These are phyloP conservation scores for Myotis vivesi DNA, from an alignment of 2,797 vertebrate genomes.

Conservation along the genomic window DNA sequence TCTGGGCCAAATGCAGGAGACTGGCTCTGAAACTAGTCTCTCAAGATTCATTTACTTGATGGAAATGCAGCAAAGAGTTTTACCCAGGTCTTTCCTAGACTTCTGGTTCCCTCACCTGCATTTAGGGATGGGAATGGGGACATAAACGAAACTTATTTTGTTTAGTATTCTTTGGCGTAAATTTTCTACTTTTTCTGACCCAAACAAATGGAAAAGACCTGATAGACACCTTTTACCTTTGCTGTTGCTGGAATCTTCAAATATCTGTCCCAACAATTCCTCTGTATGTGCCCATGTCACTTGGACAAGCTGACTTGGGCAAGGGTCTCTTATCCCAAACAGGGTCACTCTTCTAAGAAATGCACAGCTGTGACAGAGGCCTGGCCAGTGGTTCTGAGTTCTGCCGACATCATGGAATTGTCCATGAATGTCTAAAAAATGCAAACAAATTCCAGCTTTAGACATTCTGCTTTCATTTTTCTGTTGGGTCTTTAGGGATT, in stretches of 20 bases:
- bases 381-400: neutral
- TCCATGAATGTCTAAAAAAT: neutral
- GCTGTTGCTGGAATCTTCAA: neutral
- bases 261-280: neutral
- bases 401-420: rapidly evolving
- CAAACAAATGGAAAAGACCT: neutral
- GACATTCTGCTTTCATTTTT: neutral
- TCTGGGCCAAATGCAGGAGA: neutral
- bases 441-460: neutral
- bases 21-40: neutral
- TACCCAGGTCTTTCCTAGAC: too few species aligned
- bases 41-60: neutral
- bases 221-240: neutral
- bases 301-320: neutral
- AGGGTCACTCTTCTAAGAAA: neutral
- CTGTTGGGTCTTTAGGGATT: neutral
- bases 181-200: neutral
- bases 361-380: neutral
- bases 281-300: neutral
- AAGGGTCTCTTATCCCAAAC: neutral
- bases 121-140: neutral
- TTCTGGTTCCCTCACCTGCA: neutral
- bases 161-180: neutral
- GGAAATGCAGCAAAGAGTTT: neutral
- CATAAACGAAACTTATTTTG: neutral